A percentile compares a stretch with the other conserved stretches of the same genome.
Evolutionary conservation across 2,797 vertebrate genomes (phyloP).

Genomic region (Hozukius guyotensis): DNA sequence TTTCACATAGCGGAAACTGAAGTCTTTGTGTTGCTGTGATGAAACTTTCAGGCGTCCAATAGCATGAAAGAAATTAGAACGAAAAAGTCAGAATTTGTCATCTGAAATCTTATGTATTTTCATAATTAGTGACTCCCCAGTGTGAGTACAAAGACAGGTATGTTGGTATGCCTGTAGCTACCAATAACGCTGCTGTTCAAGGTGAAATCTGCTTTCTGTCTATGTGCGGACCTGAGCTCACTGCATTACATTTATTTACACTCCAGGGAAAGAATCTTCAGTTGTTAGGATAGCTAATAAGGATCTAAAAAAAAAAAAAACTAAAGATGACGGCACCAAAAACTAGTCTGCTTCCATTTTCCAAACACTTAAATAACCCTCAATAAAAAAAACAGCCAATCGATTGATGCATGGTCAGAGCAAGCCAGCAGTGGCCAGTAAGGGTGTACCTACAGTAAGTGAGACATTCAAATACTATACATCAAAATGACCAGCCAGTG

Average conservation of each 20-base stretch:
- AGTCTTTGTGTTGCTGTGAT: neutral
- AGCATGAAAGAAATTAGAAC: neutral
- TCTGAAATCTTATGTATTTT: neutral
- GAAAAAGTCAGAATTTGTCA: neutral
- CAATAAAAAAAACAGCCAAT: neutral
- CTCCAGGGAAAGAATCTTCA: neutral
- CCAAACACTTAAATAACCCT: neutral
- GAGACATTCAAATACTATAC: neutral
- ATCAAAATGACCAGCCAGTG: constrained; percentile 7
- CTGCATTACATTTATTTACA: neutral
- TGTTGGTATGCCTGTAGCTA: neutral
- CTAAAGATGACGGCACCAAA: neutral
- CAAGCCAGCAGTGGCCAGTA: neutral
- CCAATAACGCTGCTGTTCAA: neutral
- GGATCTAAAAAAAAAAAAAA: neutral
- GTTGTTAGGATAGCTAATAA: neutral
- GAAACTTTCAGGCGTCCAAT: neutral
- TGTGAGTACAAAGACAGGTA: neutral
- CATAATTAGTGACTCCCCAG: neutral
- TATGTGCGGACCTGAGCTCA: neutral
- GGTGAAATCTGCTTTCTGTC: neutral
- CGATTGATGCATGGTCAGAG: neutral
- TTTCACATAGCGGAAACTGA: neutral
- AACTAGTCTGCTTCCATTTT: neutral
- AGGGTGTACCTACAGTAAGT: neutral